Conservation (phyloP, 2,888 invertebrate species). For the Hypolimnas misippus region DNA sequence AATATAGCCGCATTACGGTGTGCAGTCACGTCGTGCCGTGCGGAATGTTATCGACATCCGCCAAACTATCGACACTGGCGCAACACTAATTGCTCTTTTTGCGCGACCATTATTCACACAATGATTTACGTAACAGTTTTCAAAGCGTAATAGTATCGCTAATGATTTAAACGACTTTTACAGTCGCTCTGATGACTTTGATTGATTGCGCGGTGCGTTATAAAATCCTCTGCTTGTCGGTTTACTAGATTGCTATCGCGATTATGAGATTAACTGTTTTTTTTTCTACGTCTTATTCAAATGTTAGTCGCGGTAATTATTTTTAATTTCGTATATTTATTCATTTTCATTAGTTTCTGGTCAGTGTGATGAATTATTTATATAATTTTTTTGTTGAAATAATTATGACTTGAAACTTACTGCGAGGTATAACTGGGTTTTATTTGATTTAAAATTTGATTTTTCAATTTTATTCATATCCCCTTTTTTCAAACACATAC, state of each 20-base stretch:
- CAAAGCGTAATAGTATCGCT: constrained; percentile 67
- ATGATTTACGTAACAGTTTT: constrained; percentile 72
- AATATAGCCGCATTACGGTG: constrained; percentile 64
- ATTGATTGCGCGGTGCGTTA: constrained; percentile 58
- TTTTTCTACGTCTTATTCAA: constrained; percentile 7
- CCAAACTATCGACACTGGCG: constrained; percentile 77
- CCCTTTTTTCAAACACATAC: too few relatives aligned
- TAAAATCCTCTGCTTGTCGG: constrained; percentile 33
- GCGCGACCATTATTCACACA: constrained; percentile 68
- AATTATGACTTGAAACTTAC: too few relatives aligned
- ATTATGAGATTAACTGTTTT: constrained; percentile 30
- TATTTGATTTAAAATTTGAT: too few relatives aligned
- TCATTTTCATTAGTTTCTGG: not conserved
- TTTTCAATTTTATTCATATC: too few relatives aligned
- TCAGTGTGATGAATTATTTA: not conserved
- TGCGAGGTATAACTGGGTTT: too few relatives aligned
- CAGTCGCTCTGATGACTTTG: constrained; percentile 69
- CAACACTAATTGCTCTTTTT: constrained; percentile 81
- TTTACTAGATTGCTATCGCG: constrained; percentile 31
- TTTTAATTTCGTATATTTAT: not conserved
- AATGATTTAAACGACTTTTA: constrained; percentile 71
- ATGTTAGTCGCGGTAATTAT: not conserved
- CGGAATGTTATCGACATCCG: constrained; percentile 80
- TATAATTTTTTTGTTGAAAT: too few relatives aligned
- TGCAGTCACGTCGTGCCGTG: constrained; percentile 73